A percentile compares a stretch with the other conserved stretches of the same genome.
Evolutionary conservation across 2,888 invertebrate genomes (phyloP).

Genomic region (Pachycephus smyrnensis): DNA sequence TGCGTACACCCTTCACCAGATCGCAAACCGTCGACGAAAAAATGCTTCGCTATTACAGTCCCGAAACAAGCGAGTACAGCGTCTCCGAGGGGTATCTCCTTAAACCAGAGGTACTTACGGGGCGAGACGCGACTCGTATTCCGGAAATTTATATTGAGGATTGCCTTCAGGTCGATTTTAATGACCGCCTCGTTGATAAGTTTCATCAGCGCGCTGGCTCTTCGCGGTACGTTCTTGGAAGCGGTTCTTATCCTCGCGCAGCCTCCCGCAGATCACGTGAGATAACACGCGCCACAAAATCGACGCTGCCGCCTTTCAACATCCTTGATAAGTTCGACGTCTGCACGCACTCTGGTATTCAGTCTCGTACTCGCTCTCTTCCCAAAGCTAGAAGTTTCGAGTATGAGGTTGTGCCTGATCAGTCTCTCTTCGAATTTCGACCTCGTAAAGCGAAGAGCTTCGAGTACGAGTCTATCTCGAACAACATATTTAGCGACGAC

Average conservation of each 20-base stretch:
- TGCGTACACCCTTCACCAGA: constrained; percentile 64
- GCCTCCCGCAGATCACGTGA: constrained; percentile 47
- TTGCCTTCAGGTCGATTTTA: constrained; percentile 56
- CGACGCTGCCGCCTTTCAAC: no score
- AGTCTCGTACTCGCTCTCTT: not conserved
- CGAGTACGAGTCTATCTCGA: constrained; percentile 60
- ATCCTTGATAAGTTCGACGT: not conserved
- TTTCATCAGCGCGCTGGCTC: constrained; percentile 37
- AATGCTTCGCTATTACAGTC: constrained; percentile 59
- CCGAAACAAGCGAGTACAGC: constrained; percentile 61
- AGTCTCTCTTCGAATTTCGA: constrained; percentile 14
- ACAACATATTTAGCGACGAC: constrained; percentile 65
- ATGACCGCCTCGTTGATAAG: constrained; percentile 54
- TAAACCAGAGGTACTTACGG: constrained; percentile 48
- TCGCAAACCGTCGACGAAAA: constrained; percentile 66
- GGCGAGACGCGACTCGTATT: constrained; percentile 44
- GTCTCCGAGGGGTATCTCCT: constrained; percentile 56
- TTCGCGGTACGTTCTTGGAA: constrained; percentile 18
- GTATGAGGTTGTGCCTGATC: constrained; percentile 41
- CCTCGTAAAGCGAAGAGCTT: constrained; percentile 58
- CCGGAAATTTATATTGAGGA: constrained; percentile 62
- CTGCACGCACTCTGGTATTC: not conserved
- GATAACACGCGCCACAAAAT: constrained; percentile 31
- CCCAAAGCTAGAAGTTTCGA: constrained; percentile 60
- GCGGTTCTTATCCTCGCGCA: constrained; percentile 13